Conservation (phyloP, 2,888 invertebrate genomes). For the Diarsia dahlii region DNA sequence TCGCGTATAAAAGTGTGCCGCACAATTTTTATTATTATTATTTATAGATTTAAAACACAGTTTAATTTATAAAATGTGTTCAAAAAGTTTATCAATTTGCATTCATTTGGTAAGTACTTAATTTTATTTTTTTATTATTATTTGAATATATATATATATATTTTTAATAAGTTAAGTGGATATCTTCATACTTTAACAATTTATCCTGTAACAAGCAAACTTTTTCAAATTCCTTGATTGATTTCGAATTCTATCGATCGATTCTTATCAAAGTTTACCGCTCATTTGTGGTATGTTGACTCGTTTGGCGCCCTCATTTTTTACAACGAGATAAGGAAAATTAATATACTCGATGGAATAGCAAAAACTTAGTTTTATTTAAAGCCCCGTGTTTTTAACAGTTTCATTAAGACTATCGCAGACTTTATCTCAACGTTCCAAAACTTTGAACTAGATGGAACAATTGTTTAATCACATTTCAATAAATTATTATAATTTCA, state of each 20-base stretch:
- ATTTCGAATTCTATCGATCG: constrained; percentile 52
- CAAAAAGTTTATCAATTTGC: constrained; percentile 79
- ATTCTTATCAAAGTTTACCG: constrained; percentile 61
- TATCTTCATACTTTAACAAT: neutral
- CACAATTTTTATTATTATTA: constrained; percentile 70
- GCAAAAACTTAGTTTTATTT: neutral
- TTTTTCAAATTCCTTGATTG: neutral
- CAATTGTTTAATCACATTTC: neutral
- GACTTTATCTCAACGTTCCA: neutral
- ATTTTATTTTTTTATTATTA: neutral
- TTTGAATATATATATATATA: too few relatives aligned
- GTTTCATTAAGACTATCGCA: neutral
- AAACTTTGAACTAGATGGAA: neutral
- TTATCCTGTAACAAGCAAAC: neutral
- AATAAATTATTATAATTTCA: neutral
- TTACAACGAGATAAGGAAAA: constrained; percentile 35
- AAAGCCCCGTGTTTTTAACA: neutral
- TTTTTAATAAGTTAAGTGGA: too few relatives aligned
- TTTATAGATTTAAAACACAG: constrained; percentile 73
- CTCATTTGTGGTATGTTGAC: constrained; percentile 34
- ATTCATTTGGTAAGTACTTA: constrained; percentile 83
- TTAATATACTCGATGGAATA: neutral
- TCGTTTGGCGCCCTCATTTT: constrained; percentile 50
- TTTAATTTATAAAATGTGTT: constrained; percentile 82
- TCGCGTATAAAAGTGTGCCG: constrained; percentile 85